Base-by-base conservation (phyloP, 2,797 vertebrate genomes). In the Peromyscus attwateri region DNA sequence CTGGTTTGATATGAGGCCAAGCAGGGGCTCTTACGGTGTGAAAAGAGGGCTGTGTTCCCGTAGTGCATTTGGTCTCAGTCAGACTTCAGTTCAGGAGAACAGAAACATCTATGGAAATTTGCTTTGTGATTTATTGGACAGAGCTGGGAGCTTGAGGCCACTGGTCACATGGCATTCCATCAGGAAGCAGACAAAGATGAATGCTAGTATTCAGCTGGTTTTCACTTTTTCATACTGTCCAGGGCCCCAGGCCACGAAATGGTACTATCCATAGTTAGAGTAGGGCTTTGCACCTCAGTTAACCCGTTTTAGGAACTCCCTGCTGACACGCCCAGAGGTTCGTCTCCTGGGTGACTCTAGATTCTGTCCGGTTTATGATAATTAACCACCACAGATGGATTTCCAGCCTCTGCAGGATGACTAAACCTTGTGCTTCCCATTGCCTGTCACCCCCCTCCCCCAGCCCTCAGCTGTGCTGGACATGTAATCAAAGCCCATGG, bases 41-140 rank as follows among this genome's bases (percentile, higher is more conserved):
- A 91, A 23, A 31, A 19, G 34, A 37, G 7, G 3, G 23, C 75
- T 88, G 21, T 82, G 66, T 1, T 29, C 34, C 89, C 43, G 6
- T 8, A 46, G 49, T 79, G 13, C 23, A 55, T 88, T 70, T 46
- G 55, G 16, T 71, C 14, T 31, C 57, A 60, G 27, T 62, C 46
- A 91, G n/a, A 55, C 40, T 80, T 83, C 57, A 83, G 88, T 80
- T 83, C 57, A 83, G 88, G 93, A 49, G 60, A 89, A 71, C 23
- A 75, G 9, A 37, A 29, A 3, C 90, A 84, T 77, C 91, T 52
- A 3, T 60, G 83, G 52, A 57, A 10, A 52, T 87, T 70, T 52
- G n/a, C 31, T 49, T 52, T 52, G 43, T 87, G 64, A 34, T 25
- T 70, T 70, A n/a, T 4, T 70, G 31, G 31, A 68, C 21, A n/a